phyloP scores from a whole-genome alignment of 2,113 vertebrate species.

The Cynocephalus volans region DNA sequence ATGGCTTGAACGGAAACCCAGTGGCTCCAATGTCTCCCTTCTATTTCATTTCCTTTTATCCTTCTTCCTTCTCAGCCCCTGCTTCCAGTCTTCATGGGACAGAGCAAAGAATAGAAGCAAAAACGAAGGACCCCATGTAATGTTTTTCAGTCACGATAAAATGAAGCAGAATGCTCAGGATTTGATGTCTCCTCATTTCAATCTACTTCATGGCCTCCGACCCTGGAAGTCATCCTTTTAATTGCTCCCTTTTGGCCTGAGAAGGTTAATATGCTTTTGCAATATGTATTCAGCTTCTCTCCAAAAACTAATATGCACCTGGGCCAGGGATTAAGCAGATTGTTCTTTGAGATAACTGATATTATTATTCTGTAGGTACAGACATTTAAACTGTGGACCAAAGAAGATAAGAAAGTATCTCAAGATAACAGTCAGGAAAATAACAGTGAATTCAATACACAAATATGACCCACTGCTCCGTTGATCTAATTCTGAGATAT shows the following conservation, averaged over 20 bases:
- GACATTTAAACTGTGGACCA: not conserved
- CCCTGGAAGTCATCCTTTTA: not conserved
- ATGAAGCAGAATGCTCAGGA: not conserved
- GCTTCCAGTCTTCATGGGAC: not conserved
- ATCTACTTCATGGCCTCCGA: fast-evolving
- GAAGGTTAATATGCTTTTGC: not conserved
- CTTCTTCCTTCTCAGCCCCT: not conserved
- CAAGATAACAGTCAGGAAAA: not conserved
- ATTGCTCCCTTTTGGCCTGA: not conserved
- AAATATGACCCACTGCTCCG: not conserved
- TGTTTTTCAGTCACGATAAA: not conserved
- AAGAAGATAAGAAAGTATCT: not conserved
- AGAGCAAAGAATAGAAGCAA: not conserved
- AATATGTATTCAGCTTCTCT: conserved; percentile 13
- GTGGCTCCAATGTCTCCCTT: not conserved
- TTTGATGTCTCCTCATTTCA: not conserved
- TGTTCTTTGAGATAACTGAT: not conserved
- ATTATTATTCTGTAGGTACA: not conserved
- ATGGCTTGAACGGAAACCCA: not conserved
- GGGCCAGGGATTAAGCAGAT: conserved; percentile 45
- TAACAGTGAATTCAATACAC: not conserved
- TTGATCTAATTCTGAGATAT: conserved; percentile 28
- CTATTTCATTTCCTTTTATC: not conserved
- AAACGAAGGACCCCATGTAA: not conserved
- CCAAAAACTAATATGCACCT: not conserved